Evolutionary conservation across 2,797 vertebrate species (phyloP), one percentile per base, ranked within the genome.

Genomic region (Myoxocephalus aenaeus): DNA sequence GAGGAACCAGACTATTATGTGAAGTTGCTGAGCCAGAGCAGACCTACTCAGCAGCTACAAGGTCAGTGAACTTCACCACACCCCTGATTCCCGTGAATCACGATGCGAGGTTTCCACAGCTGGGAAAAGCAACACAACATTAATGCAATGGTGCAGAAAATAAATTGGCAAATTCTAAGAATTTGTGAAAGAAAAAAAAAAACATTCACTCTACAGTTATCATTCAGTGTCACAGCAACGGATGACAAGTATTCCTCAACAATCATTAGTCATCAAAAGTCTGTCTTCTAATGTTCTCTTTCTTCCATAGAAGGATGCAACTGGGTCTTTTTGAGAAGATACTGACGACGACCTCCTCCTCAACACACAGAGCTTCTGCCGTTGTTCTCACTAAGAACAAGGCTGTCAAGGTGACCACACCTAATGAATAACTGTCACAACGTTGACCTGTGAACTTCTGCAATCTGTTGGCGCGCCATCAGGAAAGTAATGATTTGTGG

Each of bases 11-110:
- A 63, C 65, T 75, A 50, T 86, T 85, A 80, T 87, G 68, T 75
- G 70, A 78, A 86, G 71, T 57, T 87, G 77, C 56, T 89, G 84
- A 89, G 74, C 73, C 71, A 80, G 29, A 81, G 46, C 61, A 66
- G 65, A 82, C 18, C n/a, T 18, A 83, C 73, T 78, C 84, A 91
- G 86, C 86, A 87, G 79, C 63, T 46, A 62, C 51, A 75, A 85
- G 87, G 83, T 89, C 87, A 78, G 3, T 87, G 90, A 91, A 88
- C 85, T 74, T 82, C 61, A 88, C 89, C 91, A 87, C 93, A 87
- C 88, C 89, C 85, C n/a, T 73, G 81, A 83, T 63, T 85, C 73
- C 75, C 74, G 44, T 64, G 40, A 90, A 75, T 59, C 69, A 75
- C 71, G 84, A 76, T 63, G 71, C 70, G 66, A 86, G 48, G 56